phyloP scores from a whole-genome alignment of 1,140 invertebrate genomes.

The Capitella teleta region DNA sequence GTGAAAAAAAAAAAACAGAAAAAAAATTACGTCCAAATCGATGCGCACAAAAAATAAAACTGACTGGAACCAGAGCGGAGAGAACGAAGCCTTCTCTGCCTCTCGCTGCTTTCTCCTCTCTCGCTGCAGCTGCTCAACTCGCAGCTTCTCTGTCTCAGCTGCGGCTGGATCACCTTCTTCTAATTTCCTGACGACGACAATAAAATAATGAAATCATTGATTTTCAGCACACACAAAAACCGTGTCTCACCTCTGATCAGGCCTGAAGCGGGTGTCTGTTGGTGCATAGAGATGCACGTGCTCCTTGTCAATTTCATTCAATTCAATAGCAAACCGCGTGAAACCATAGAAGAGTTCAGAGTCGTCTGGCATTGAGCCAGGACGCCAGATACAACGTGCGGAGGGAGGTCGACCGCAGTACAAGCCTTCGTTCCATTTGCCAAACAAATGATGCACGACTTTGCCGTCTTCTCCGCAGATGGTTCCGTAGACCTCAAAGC shows the following conservation, averaged over 20 bases:
- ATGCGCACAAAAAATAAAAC: constrained; percentile 9
- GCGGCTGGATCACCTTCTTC: constrained; percentile 63
- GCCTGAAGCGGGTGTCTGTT: constrained; percentile 60
- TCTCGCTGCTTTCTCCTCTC: constrained; percentile 54
- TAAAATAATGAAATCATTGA: neutral
- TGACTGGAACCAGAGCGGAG: constrained; percentile 56
- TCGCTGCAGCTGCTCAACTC: constrained; percentile 57
- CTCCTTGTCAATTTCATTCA: constrained; percentile 65
- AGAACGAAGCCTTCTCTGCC: constrained; percentile 44
- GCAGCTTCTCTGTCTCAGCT: constrained; percentile 59
- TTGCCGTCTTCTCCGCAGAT: constrained; percentile 51
- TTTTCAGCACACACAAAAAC: neutral
- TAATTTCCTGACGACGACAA: constrained; percentile 27
- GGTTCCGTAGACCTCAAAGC: constrained; percentile 63
- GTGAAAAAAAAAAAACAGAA: constrained; percentile 1
- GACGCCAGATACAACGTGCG: constrained; percentile 63
- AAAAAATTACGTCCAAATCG: neutral
- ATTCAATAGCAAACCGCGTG: constrained; percentile 70
- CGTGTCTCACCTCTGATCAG: constrained; percentile 45
- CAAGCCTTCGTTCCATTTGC: constrained; percentile 71
- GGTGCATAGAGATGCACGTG: constrained; percentile 52
- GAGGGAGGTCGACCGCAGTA: constrained; percentile 58
- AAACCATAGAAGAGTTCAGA: constrained; percentile 74
- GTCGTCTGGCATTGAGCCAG: constrained; percentile 66
- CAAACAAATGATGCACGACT: constrained; percentile 56